Evolutionary conservation across 2,113 vertebrate genomes (phyloP).

Genomic region (Dascyllus trimaculatus): DNA sequence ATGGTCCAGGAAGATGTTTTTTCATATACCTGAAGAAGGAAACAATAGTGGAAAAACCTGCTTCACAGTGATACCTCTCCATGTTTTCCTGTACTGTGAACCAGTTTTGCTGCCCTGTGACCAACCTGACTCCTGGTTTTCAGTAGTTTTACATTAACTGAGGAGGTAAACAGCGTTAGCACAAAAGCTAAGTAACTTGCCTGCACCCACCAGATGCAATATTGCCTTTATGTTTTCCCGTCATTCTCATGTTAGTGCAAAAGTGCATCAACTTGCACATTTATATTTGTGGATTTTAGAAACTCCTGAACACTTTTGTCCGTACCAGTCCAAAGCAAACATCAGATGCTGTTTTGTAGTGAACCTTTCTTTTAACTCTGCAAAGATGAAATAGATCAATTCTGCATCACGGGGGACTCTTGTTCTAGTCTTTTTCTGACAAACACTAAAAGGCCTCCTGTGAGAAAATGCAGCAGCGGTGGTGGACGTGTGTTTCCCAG

Average conservation of each 20-base stretch:
- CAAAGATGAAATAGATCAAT: conserved; percentile 40
- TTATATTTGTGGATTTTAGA: not conserved
- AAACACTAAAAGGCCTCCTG: conserved; percentile 42
- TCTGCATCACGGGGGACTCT: conserved; percentile 41
- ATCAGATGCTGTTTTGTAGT: conserved; percentile 11
- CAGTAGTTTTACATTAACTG: no score
- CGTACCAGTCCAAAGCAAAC: not conserved
- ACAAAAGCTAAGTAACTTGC: no score
- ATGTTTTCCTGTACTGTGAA: not conserved
- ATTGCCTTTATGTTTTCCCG: no score
- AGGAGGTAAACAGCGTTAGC: no score
- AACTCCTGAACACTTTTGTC: not conserved
- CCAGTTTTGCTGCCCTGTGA: conserved; percentile 1
- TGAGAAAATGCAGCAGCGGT: conserved; percentile 44
- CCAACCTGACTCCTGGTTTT: no score
- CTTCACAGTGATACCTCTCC: not conserved
- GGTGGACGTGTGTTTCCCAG: conserved; percentile 34
- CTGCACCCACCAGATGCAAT: no score
- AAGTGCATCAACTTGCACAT: not conserved
- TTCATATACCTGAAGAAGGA: no score
- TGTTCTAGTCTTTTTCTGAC: conserved; percentile 32
- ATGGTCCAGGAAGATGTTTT: no score
- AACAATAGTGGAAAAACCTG: no score
- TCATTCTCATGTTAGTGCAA: no score
- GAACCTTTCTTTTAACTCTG: conserved; percentile 26